Percentiles rank a stretch among this genome's conserved stretches.
These are phyloP conservation scores for Miniopterus natalensis DNA, from an alignment of 2,113 vertebrate species.

Conservation along the genomic window DNA sequence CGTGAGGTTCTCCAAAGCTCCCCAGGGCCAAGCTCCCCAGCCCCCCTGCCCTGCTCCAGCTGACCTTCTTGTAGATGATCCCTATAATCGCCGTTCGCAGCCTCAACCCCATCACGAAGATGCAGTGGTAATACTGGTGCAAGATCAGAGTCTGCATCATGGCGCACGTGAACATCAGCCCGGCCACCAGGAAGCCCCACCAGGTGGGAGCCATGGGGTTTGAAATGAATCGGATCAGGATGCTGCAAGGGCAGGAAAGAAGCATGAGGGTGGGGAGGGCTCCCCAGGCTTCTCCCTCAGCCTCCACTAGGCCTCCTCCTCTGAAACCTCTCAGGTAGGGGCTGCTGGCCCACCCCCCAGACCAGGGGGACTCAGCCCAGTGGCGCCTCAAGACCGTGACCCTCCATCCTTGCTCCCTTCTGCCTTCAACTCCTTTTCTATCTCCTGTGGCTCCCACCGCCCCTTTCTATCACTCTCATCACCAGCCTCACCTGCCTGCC, in stretches of 20 bases:
- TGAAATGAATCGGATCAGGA: constrained; percentile 94
- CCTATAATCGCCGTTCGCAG: constrained; percentile 93
- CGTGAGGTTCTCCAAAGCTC: neutral
- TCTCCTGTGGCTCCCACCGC: accelerated
- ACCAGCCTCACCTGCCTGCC: neutral
- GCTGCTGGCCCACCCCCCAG: neutral
- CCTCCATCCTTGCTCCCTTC: neutral
- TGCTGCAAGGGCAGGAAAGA: constrained; percentile 82
- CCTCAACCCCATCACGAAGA: constrained; percentile 94
- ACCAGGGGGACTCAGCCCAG: neutral
- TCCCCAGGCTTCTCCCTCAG: neutral
- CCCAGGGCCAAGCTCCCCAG: neutral
- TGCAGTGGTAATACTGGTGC: constrained; percentile 95
- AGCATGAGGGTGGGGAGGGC: neutral
- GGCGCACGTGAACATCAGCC: constrained; percentile 94
- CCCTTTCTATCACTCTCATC: neutral
- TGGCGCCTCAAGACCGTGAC: neutral
- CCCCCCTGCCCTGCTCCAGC: neutral
- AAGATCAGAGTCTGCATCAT: constrained; percentile 93
- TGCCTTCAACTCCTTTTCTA: neutral
- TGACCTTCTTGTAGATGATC: constrained; percentile 96
- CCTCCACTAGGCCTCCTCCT: neutral
- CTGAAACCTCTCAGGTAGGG: neutral
- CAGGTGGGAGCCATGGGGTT: constrained; percentile 89
- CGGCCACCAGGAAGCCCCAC: constrained; percentile 96